Conservation (phyloP, 2,888 invertebrate genomes). For the Eristalinus aeneus region DNA sequence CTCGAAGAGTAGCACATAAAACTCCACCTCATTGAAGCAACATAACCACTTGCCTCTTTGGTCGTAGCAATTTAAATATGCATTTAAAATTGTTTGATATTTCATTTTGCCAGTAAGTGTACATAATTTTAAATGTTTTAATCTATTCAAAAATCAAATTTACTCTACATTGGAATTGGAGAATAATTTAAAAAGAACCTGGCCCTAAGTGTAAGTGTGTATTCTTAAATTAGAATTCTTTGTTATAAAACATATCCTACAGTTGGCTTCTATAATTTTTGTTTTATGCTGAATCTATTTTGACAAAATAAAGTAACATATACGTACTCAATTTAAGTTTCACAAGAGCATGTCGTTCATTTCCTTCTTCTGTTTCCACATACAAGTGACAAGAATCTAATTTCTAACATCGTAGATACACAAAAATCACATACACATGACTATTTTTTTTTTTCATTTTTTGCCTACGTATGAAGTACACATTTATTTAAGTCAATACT, state of each 20-base stretch:
- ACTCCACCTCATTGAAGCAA: neutral
- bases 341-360: no score
- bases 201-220: conserved; percentile 32
- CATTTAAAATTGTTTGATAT: conserved; percentile 27
- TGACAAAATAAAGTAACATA: no score
- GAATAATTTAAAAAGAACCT: conserved; percentile 26
- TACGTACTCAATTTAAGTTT: no score
- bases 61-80: conserved; percentile 9
- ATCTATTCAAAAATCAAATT: neutral
- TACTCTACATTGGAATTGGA: neutral
- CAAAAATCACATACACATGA: conserved; percentile 40
- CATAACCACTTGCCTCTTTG: conserved; percentile 1
- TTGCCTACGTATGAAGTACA: conserved; percentile 31
- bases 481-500: conserved; percentile 8
- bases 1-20: no score
- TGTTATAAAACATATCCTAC: no score
- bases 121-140: neutral
- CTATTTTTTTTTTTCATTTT: conserved; percentile 11
- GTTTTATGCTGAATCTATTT: neutral
- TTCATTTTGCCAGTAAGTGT: conserved; percentile 14
- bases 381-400: conserved; percentile 9
- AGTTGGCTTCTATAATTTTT: neutral
- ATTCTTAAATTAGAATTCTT: neutral
- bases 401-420: conserved; percentile 46
- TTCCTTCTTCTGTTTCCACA: conserved; percentile 11